Evolutionary conservation across 1,140 invertebrate genomes (phyloP).

Genomic region (Chlorops oryzae): DNA sequence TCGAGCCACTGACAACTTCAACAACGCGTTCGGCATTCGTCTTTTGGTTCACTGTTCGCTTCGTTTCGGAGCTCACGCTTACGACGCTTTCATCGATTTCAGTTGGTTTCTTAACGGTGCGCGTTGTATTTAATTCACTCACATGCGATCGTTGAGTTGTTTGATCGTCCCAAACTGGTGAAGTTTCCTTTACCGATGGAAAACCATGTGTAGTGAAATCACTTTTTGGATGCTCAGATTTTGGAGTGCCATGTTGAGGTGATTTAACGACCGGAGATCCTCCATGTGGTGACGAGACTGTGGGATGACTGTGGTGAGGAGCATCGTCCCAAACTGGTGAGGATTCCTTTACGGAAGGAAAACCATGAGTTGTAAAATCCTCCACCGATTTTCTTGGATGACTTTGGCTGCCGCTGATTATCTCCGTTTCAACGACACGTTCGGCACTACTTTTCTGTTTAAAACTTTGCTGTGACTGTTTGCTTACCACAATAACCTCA

Average conservation of each 20-base stretch:
- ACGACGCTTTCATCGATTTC: conserved; percentile 25
- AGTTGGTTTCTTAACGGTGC: too few relatives aligned
- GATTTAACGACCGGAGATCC: too few relatives aligned
- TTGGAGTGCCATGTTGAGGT: neutral
- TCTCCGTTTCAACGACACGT: conserved; percentile 29
- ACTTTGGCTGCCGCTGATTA: conserved; percentile 12
- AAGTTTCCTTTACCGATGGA: conserved; percentile 7
- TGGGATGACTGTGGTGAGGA: too few relatives aligned
- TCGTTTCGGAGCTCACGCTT: conserved; percentile 20
- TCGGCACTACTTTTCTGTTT: conserved; percentile 29
- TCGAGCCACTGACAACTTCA: conserved; percentile 17
- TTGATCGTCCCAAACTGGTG: too few relatives aligned
- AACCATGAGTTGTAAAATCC: conserved; percentile 30
- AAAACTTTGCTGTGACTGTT: conserved; percentile 29
- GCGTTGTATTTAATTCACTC: neutral
- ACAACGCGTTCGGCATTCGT: conserved; percentile 33
- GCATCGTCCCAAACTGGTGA: neutral
- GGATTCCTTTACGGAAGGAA: conserved; percentile 25
- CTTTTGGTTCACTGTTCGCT: conserved; percentile 23
- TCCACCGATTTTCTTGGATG: neutral
- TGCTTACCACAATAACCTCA: conserved; percentile 28
- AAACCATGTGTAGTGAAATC: conserved; percentile 2
- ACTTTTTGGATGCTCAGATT: neutral
- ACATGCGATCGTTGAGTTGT: too few relatives aligned
- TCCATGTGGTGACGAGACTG: too few relatives aligned